Conservation (phyloP, 64 coral and sea anemone genomes). For the Anthopleura sola region DNA sequence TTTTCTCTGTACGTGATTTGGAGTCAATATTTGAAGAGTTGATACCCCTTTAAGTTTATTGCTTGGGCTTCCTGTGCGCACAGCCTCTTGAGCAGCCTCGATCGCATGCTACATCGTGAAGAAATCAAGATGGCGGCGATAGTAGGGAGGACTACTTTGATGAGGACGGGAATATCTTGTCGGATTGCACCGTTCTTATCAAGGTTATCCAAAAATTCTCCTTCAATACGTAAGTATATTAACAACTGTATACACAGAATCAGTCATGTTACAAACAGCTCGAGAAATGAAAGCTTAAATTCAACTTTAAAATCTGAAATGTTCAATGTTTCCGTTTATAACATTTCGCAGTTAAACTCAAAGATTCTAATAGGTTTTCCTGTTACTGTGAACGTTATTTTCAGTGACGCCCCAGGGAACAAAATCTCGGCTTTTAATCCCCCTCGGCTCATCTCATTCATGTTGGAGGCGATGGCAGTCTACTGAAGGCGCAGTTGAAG, state of each 20-base stretch:
- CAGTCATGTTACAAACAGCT: not conserved
- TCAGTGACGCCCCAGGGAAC: not conserved
- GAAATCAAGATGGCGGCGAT: slow-evolving; percentile 52
- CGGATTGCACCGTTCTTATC: slow-evolving; percentile 24
- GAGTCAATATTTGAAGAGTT: too few relatives aligned
- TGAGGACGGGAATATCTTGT: slow-evolving; percentile 11
- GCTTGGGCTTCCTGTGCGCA: too few relatives aligned
- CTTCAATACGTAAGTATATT: slow-evolving; percentile 34
- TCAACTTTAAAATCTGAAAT: too few relatives aligned
- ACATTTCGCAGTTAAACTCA: too few relatives aligned
- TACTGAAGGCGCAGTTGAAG: slow-evolving; percentile 43
- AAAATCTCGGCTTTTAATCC: not conserved
- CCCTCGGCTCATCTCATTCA: slow-evolving; percentile 28
- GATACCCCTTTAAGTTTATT: too few relatives aligned
- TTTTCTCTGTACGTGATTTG: too few relatives aligned
- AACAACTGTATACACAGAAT: not conserved
- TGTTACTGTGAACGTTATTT: not conserved
- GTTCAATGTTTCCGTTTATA: too few relatives aligned
- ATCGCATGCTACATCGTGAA: not conserved
- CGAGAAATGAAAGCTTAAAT: not conserved
- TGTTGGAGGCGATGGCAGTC: slow-evolving; percentile 65
- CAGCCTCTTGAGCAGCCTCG: not conserved
- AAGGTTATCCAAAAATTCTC: slow-evolving; percentile 1
- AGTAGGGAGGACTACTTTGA: slow-evolving; percentile 21
- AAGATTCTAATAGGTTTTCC: not conserved